Evolutionary conservation across 2,113 vertebrate genomes (phyloP), one percentile per base, ranked within the genome.

Genomic region (Amphiprion ocellaris): DNA sequence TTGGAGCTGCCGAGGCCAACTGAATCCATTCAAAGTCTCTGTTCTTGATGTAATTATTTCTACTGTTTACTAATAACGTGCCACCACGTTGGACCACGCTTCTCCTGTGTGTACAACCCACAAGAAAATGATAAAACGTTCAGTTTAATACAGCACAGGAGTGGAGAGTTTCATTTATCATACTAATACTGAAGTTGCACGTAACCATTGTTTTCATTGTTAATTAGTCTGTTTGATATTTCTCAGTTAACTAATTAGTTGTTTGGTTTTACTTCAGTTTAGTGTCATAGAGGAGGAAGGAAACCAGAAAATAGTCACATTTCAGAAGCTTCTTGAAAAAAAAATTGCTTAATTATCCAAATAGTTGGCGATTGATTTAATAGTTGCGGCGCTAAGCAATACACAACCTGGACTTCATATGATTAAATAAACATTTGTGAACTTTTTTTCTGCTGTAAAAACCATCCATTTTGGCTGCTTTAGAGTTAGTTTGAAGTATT

Each of bases 1-100:
- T 94, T 92, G 65, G 90, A 82, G 59, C 52, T 77, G 41, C 4
- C 26, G 79, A 83, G 63, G 54, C 62, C 64, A 63, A 69, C 59
- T 56, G 21, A 84, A 79, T 73, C 87, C 53, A 11, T 77, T 84
- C 78, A 65, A 12, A 53, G 26, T 72, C 74, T 82, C 59, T 77
- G 64, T 79, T 84, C 65, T 61, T 74, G 53, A 73, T 86, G 76
- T 87, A 69, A 83, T 89, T 82, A 78, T 87, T 82, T 85, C 72
- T 78, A 53, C 88, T 89, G 67, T 83, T 62, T 52, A 68, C 74
- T 73, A 68, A 49, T 72, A 70, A 66, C 21, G 39, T 83, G 81
- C 79, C 74, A 61, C 72, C 83, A 46, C 53, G 44, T 85, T 58
- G 61, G 47, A 24, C 62, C 78, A 69, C 12, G n/a, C 73, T 60